Conservation (phyloP, 37 sponge, comb jelly and placozoan species). For the Hexactinellida sp. region DNA sequence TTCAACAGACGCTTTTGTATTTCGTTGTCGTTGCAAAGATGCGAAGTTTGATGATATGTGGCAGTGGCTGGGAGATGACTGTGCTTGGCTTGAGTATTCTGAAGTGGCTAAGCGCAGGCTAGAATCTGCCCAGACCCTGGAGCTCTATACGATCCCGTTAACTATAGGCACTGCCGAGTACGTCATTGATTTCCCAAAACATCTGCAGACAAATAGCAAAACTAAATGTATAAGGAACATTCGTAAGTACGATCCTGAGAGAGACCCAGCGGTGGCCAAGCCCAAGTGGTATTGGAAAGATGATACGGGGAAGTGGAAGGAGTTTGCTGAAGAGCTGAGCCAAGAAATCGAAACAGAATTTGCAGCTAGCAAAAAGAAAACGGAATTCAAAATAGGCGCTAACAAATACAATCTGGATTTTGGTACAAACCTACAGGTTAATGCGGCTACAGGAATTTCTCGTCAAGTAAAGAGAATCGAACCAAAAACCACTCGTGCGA, state of each 20-base stretch:
- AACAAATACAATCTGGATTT: not conserved
- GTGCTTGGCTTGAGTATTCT: not conserved
- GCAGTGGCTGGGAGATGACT: not conserved
- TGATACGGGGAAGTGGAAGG: constrained; percentile 4
- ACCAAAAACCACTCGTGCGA: not conserved
- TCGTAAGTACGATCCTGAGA: constrained; percentile 5
- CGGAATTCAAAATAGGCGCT: not conserved
- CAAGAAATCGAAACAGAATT: not conserved
- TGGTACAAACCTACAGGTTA: not conserved
- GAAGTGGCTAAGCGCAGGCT: not conserved
- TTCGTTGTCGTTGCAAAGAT: not conserved
- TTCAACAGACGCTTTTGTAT: not conserved
- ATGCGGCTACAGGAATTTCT: not conserved
- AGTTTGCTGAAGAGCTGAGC: not conserved
- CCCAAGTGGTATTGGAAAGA: not conserved
- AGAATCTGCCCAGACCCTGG: not conserved
- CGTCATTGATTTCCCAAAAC: not conserved
- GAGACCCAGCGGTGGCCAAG: not conserved
- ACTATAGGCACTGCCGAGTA: not conserved
- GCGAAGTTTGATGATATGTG: not conserved
- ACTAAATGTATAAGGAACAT: not conserved
- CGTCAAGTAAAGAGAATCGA: not conserved
- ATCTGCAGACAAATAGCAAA: not conserved
- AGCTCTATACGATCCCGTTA: not conserved
- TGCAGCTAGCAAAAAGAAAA: not conserved